A percentile compares a stretch with the other conserved stretches of the same genome.
Evolutionary conservation across 2,113 vertebrate species (phyloP).

Genomic region (Circaetus gallicus): DNA sequence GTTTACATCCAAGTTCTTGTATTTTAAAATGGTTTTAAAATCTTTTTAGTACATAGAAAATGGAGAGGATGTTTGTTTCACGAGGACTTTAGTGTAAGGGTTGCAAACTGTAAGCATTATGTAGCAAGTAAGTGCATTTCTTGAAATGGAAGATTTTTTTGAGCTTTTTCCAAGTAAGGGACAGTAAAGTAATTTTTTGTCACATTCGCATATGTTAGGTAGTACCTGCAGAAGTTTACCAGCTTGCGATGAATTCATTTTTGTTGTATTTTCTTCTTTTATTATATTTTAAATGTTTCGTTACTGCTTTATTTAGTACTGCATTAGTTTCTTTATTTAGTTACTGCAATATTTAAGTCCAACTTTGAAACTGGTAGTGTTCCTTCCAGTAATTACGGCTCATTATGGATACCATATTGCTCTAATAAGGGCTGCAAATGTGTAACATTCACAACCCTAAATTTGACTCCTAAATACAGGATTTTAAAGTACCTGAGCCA

Average conservation of each 20-base stretch:
- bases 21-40: not conserved
- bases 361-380: not conserved
- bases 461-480: not conserved
- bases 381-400: not conserved
- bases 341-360: not conserved
- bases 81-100: not conserved
- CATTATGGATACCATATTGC: not conserved
- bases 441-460: not conserved
- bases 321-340: not conserved
- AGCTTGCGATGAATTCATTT: not conserved
- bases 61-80: not conserved
- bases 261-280: not conserved
- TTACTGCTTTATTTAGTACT: not conserved
- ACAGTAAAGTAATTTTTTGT: not conserved
- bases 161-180: not conserved
- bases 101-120: not conserved
- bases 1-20: not conserved
- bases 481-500: not conserved
- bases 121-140: not conserved
- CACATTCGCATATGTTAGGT: not conserved
- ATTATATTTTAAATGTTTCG: not conserved
- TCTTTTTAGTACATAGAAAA: not conserved
- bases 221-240: not conserved
- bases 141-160: not conserved
- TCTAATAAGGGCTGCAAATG: not conserved